Conservation (phyloP, 2,888 invertebrate species). For the Linnaemya tessellans region DNA sequence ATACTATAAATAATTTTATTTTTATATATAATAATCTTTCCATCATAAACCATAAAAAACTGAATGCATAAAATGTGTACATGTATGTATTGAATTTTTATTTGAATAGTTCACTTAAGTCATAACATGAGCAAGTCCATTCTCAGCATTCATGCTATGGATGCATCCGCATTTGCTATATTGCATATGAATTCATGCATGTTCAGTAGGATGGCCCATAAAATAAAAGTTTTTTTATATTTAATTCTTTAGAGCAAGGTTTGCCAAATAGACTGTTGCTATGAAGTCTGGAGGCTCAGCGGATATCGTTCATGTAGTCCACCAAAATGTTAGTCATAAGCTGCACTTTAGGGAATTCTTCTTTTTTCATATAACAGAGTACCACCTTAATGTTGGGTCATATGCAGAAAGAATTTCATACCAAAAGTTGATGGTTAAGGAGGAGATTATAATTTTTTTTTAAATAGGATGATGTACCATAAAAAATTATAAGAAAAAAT, state of each 20-base stretch:
- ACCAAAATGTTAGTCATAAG: no score
- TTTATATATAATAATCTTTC: background rate
- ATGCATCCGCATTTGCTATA: background rate
- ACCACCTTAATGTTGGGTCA: background rate
- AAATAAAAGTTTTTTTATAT: no score
- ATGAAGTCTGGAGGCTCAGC: no score
- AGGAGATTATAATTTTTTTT: background rate
- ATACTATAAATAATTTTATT: background rate
- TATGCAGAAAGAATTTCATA: slow-evolving; percentile 2
- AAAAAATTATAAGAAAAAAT: slow-evolving; percentile 1
- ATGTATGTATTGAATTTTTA: slow-evolving; percentile 52
- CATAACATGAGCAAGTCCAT: slow-evolving; percentile 30
- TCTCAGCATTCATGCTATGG: slow-evolving; percentile 19
- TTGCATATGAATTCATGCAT: background rate
- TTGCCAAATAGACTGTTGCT: no score
- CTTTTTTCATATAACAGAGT: no score
- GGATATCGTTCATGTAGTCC: no score
- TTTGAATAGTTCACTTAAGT: slow-evolving; percentile 39
- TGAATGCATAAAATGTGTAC: slow-evolving; percentile 29
- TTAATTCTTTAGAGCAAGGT: no score
- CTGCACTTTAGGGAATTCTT: no score
- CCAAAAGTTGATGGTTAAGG: background rate
- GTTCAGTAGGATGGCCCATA: background rate
- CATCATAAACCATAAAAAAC: slow-evolving; percentile 36
- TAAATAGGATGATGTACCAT: background rate